Conservation (phyloP, 2,888 invertebrate species). For the Noctua fimbriata region DNA sequence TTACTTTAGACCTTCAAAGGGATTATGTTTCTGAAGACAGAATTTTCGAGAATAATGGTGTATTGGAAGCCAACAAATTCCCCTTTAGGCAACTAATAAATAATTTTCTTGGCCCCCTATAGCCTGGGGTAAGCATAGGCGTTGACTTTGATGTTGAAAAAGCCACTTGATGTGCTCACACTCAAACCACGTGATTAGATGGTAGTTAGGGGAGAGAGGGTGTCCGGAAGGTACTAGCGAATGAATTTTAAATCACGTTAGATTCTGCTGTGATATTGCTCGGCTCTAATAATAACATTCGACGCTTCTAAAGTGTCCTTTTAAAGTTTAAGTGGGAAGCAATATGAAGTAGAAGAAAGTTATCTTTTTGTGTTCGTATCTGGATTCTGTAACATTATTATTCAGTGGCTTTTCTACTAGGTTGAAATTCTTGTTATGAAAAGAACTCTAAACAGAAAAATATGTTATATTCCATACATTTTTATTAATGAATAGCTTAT, state of each 20-base stretch:
- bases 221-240: constrained; percentile 65
- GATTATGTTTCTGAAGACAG: constrained; percentile 62
- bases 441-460: not conserved
- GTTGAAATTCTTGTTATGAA: not conserved
- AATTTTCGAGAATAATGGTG: constrained; percentile 59
- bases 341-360: not conserved
- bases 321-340: constrained; percentile 39
- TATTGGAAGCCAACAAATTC: constrained; percentile 72
- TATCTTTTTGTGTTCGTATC: not conserved
- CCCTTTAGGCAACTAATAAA: constrained; percentile 82
- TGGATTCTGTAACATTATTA: constrained; percentile 10
- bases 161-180: constrained; percentile 83
- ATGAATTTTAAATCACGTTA: constrained; percentile 78
- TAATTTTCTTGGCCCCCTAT: constrained; percentile 77
- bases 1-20: constrained; percentile 71
- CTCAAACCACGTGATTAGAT: constrained; percentile 84
- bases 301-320: constrained; percentile 46
- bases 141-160: constrained; percentile 85
- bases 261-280: constrained; percentile 60
- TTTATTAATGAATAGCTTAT: too few species aligned
- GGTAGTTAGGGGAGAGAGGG: constrained; percentile 74
- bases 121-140: constrained; percentile 67
- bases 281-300: constrained; percentile 33
- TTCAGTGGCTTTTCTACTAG: not conserved
- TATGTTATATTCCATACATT: too few species aligned